Conservation (phyloP, 2,888 invertebrate genomes). For the Mesoligia furuncula region DNA sequence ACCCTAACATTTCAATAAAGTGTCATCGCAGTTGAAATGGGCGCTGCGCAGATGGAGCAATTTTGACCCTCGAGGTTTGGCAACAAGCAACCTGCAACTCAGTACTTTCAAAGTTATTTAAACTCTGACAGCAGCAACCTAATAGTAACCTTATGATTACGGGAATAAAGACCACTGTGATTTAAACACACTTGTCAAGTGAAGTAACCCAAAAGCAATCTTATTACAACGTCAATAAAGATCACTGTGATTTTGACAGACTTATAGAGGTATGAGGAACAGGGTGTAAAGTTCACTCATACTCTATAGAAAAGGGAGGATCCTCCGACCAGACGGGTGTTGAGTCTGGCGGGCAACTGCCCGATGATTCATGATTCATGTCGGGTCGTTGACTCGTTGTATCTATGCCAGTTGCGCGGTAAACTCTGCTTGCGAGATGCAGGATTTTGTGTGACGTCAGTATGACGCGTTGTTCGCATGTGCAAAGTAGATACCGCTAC, state of each 20-base stretch:
- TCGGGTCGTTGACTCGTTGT: no score
- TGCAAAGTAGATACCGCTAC: no score
- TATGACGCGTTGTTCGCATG: no score
- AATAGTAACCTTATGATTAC: not conserved
- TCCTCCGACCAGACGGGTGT: no score
- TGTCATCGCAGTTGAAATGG: not conserved
- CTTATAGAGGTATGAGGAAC: no score
- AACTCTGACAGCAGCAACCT: not conserved
- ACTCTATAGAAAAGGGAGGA: no score
- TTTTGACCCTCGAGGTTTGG: not conserved
- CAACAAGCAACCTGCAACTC: not conserved
- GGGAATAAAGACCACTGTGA: not conserved
- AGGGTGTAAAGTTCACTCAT: no score
- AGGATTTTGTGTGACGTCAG: no score
- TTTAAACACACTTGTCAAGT: not conserved
- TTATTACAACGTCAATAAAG: not conserved
- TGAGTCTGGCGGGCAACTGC: no score
- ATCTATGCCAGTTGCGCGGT: no score
- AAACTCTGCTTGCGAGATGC: no score
- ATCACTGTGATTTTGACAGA: not conserved
- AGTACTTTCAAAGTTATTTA: not conserved
- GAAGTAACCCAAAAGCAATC: not conserved
- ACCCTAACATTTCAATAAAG: not conserved
- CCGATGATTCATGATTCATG: no score
- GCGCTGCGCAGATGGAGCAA: not conserved